Conservation (phyloP, 1,140 invertebrate species). For the Trinorchestia longiramus region DNA sequence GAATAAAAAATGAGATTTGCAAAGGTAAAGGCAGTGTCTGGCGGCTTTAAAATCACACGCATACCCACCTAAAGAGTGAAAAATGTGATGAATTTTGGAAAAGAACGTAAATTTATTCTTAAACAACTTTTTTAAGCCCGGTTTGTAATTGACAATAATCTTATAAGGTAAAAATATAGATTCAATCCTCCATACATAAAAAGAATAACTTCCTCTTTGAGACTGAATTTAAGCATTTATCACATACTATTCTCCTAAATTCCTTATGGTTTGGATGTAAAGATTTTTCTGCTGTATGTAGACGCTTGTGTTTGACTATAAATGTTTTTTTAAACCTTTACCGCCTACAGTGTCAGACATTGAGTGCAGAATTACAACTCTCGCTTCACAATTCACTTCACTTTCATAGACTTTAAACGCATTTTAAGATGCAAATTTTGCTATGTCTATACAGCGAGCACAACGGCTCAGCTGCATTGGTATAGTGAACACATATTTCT, state of each 20-base stretch:
- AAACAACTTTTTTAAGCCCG: neutral
- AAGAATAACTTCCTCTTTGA: neutral
- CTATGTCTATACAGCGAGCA: neutral
- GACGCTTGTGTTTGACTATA: neutral
- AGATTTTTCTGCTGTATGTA: neutral
- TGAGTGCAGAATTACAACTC: neutral
- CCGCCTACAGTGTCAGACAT: neutral
- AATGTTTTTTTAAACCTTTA: neutral
- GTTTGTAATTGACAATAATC: neutral
- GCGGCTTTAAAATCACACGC: neutral
- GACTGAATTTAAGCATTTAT: neutral
- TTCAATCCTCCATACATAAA: neutral
- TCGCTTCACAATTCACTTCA: neutral
- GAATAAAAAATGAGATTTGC: neutral
- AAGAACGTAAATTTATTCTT: neutral
- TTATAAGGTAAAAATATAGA: neutral
- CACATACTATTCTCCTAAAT: neutral
- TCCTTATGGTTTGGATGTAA: neutral
- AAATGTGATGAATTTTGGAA: neutral
- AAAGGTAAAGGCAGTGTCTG: neutral
- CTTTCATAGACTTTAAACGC: neutral
- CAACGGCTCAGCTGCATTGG: neutral
- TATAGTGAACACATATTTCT: neutral
- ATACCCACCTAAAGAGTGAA: neutral
- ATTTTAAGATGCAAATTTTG: neutral